phyloP scores from a whole-genome alignment of 1,140 invertebrate species.

The Pentalonia nigronervosa region DNA sequence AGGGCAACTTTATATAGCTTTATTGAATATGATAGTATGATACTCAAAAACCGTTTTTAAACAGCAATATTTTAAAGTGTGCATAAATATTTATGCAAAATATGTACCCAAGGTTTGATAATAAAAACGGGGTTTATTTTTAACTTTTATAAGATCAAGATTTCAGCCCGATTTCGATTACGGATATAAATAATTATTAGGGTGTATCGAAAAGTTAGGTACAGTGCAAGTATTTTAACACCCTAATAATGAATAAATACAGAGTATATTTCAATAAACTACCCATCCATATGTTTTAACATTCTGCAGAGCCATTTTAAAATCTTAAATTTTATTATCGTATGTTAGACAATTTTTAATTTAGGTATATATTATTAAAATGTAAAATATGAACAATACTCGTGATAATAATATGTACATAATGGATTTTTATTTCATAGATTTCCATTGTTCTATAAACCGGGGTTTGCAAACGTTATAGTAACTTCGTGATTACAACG shows the following conservation, averaged over 20 bases:
- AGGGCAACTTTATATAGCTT: conserved; percentile 6
- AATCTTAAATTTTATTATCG: neutral
- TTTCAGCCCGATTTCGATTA: neutral
- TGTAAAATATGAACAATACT: neutral
- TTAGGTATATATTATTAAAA: neutral
- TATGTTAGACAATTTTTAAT: neutral
- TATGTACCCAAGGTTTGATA: neutral
- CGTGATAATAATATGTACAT: neutral
- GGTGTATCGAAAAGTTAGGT: neutral
- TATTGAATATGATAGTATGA: neutral
- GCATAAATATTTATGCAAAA: neutral
- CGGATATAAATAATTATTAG: neutral
- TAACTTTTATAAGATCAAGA: neutral
- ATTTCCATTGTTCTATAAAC: neutral
- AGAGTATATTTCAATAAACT: neutral
- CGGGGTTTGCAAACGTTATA: too few relatives aligned
- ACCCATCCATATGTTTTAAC: neutral
- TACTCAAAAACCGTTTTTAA: conserved; percentile 7
- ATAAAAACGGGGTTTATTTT: neutral
- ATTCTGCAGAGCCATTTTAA: neutral
- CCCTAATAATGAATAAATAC: neutral
- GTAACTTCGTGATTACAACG: too few relatives aligned
- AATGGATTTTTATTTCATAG: neutral
- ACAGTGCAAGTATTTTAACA: neutral
- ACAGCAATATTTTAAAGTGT: conserved; percentile 41